Evolutionary conservation across 2,888 invertebrate species (phyloP).

Genomic region (Sphaerophoria taeniata): DNA sequence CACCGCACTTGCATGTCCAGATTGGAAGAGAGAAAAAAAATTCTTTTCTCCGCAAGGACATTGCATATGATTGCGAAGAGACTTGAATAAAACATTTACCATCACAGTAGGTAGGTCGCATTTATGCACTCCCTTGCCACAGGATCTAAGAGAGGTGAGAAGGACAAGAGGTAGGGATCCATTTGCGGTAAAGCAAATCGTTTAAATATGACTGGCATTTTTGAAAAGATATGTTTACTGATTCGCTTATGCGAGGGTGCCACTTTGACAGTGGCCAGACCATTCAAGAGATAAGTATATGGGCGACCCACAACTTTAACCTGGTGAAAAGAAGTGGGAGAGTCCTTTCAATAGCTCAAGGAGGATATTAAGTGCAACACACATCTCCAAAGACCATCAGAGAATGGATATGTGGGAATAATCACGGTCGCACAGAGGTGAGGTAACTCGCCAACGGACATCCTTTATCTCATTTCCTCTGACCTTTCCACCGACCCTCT

Average conservation of each 20-base stretch:
- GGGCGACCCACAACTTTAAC: slow-evolving; percentile 2
- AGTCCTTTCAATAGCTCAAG: slow-evolving; percentile 50
- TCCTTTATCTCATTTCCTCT: slow-evolving; percentile 36
- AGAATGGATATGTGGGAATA: slow-evolving; percentile 3
- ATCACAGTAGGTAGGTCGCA: background rate
- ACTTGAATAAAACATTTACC: slow-evolving; percentile 66
- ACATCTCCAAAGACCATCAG: too few species aligned
- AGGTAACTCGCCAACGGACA: slow-evolving; percentile 36
- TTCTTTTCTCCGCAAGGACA: slow-evolving; percentile 34
- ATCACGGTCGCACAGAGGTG: slow-evolving; percentile 25
- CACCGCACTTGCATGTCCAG: slow-evolving; percentile 48
- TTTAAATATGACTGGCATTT: slow-evolving; percentile 63
- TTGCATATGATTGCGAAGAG: slow-evolving; percentile 26
- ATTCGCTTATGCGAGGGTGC: slow-evolving; percentile 59
- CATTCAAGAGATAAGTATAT: slow-evolving; percentile 13
- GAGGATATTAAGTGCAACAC: slow-evolving; percentile 42
- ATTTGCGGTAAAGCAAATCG: slow-evolving; percentile 7
- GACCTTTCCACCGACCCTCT: background rate
- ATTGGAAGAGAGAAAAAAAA: slow-evolving; percentile 27
- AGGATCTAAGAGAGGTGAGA: too few species aligned
- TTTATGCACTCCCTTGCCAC: too few species aligned
- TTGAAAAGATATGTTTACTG: slow-evolving; percentile 62
- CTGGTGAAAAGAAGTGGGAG: slow-evolving; percentile 12
- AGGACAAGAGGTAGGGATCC: background rate
- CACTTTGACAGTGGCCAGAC: slow-evolving; percentile 22